Evolutionary conservation across 2,888 invertebrate genomes (phyloP).

Genomic region (Papilio elwesi): DNA sequence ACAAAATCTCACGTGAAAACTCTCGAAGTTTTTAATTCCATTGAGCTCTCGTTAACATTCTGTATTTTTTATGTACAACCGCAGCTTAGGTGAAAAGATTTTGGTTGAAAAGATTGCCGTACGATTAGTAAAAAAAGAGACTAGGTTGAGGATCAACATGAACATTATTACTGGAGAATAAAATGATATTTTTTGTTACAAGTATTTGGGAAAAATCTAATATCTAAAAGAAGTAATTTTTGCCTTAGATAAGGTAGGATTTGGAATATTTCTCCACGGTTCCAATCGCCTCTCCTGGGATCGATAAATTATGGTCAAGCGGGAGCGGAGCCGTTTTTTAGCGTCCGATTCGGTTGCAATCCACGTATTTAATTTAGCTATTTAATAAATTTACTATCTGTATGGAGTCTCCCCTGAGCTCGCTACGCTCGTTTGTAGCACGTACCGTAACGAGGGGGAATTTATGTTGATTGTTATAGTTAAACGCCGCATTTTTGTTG

Average conservation of each 20-base stretch:
- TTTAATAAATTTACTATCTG: slow-evolving; percentile 60
- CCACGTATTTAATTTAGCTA: slow-evolving; percentile 80
- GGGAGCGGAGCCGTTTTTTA: slow-evolving; percentile 50
- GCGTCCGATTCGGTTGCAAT: slow-evolving; percentile 69
- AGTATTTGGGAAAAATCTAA: background rate
- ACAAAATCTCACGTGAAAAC: too few species aligned
- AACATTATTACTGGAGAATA: too few species aligned
- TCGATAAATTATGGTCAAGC: slow-evolving; percentile 63
- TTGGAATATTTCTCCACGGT: slow-evolving; percentile 11
- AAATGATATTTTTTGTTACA: too few species aligned
- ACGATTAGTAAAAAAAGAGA: too few species aligned
- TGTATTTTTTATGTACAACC: too few species aligned
- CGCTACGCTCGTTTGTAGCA: slow-evolving; percentile 22
- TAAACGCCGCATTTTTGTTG: slow-evolving; percentile 8
- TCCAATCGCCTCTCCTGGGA: slow-evolving; percentile 49
- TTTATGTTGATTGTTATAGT: slow-evolving; percentile 35
- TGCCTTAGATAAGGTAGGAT: background rate
- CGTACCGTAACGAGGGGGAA: slow-evolving; percentile 27
- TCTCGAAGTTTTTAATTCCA: too few species aligned
- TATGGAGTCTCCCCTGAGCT: slow-evolving; percentile 46
- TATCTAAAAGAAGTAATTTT: slow-evolving; percentile 5
- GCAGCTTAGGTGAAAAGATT: too few species aligned
- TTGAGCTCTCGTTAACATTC: too few species aligned
- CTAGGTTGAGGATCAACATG: too few species aligned
- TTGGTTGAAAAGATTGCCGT: too few species aligned